Conservation (phyloP, 2,113 vertebrate species). For the Prionailurus viverrinus region DNA sequence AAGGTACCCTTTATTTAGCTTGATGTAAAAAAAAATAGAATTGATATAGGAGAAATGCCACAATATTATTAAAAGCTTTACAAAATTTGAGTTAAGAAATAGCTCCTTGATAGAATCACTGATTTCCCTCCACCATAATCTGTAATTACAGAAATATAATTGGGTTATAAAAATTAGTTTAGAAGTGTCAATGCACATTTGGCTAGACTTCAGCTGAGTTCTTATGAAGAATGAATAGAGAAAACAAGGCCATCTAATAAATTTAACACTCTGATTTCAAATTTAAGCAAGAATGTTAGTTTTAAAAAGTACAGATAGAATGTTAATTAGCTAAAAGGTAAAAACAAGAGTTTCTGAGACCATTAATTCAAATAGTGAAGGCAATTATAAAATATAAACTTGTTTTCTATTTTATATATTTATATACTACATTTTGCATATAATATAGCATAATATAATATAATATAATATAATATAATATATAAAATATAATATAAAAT, state of each 20-base stretch:
- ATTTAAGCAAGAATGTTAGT: neutral
- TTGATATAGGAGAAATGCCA: neutral
- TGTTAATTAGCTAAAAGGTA: neutral
- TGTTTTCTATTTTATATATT: neutral
- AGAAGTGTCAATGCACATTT: neutral
- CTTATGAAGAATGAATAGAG: neutral
- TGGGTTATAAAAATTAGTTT: neutral
- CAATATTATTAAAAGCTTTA: neutral
- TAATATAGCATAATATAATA: neutral
- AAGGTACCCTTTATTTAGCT: neutral
- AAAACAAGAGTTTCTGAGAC: neutral
- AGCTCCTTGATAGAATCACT: neutral
- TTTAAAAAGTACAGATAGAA: neutral
- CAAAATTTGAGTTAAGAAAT: constrained; percentile 28
- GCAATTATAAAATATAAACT: neutral
- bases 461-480: neutral
- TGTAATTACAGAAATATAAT: neutral
- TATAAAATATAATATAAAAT: neutral
- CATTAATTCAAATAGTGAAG: neutral
- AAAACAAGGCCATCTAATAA: neutral
- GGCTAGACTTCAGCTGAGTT: neutral
- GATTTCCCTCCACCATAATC: neutral
- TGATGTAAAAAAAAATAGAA: neutral
- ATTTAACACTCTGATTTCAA: neutral
- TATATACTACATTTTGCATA: neutral